These are phyloP conservation scores for Sinosuthora webbiana DNA, from an alignment of 2,113 vertebrate species.

Conservation along the genomic window DNA sequence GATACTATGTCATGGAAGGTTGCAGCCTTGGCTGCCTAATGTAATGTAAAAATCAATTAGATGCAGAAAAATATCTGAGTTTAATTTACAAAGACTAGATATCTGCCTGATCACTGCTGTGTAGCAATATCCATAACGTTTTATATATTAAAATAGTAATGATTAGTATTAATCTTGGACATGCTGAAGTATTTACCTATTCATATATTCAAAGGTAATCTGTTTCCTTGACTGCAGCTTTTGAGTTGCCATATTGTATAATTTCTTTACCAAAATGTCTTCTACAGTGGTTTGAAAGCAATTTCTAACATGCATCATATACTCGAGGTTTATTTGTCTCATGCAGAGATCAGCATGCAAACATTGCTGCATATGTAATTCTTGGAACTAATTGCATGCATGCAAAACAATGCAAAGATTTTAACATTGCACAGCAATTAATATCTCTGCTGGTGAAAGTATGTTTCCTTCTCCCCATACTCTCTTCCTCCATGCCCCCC, in stretches of 20 bases:
- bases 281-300: slow-evolving; percentile 58
- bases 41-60: slow-evolving; percentile 71
- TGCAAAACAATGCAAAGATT: slow-evolving; percentile 75
- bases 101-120: slow-evolving; percentile 60
- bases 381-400: slow-evolving; percentile 63
- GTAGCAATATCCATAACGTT: slow-evolving; percentile 46
- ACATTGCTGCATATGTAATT: slow-evolving; percentile 62
- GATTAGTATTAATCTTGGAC: slow-evolving; percentile 69
- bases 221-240: slow-evolving; percentile 48
- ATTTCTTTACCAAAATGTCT: slow-evolving; percentile 49
- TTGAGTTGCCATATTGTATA: slow-evolving; percentile 43
- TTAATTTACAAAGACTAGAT: slow-evolving; percentile 69
- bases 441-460: slow-evolving; percentile 70
- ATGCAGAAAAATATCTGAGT: slow-evolving; percentile 72
- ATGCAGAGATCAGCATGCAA: slow-evolving; percentile 66
- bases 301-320: slow-evolving; percentile 64
- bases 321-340: slow-evolving; percentile 65
- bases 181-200: slow-evolving; percentile 67
- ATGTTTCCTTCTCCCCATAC: slow-evolving; percentile 31
- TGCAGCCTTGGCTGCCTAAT: slow-evolving; percentile 67
- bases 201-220: slow-evolving; percentile 63
- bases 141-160: slow-evolving; percentile 71
- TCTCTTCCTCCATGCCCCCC: background rate
- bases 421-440: slow-evolving; percentile 71
- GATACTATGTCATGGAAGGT: slow-evolving; percentile 65